Evolutionary conservation across 1,140 invertebrate species (phyloP).

Genomic region (Bradysia coprophila): DNA sequence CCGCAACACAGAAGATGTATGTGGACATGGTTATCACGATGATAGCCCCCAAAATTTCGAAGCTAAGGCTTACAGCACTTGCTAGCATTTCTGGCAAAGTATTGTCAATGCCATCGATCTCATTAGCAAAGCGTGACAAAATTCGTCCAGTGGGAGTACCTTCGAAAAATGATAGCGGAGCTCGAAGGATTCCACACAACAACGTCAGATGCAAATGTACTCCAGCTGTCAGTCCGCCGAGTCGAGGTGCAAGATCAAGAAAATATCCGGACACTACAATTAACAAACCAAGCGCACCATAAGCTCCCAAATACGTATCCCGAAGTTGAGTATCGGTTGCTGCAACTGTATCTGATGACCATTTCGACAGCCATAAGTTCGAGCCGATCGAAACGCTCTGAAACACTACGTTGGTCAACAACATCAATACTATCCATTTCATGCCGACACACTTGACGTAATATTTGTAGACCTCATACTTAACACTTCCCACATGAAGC

Average conservation of each 20-base stretch:
- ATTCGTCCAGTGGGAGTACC: constrained; percentile 68
- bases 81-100: constrained; percentile 38
- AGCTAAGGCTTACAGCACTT: constrained; percentile 32
- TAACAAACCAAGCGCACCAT: constrained; percentile 66
- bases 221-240: too few relatives aligned
- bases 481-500: constrained; percentile 78
- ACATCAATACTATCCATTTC: constrained; percentile 45
- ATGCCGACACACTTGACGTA: constrained; percentile 76
- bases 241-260: background rate
- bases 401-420: constrained; percentile 68
- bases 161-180: constrained; percentile 36
- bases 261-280: background rate
- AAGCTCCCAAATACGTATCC: constrained; percentile 73
- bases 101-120: constrained; percentile 62
- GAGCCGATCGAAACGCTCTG: constrained; percentile 78
- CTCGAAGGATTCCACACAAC: background rate
- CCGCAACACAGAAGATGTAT: constrained; percentile 64
- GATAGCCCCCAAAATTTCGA: constrained; percentile 70
- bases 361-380: constrained; percentile 81
- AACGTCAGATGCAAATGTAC: constrained; percentile 12
- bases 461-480: constrained; percentile 73
- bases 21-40: constrained; percentile 82
- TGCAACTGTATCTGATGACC: constrained; percentile 49
- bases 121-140: constrained; percentile 70
- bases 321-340: constrained; percentile 37